Conservation (phyloP, 2,113 vertebrate genomes). For the Columba livia region DNA sequence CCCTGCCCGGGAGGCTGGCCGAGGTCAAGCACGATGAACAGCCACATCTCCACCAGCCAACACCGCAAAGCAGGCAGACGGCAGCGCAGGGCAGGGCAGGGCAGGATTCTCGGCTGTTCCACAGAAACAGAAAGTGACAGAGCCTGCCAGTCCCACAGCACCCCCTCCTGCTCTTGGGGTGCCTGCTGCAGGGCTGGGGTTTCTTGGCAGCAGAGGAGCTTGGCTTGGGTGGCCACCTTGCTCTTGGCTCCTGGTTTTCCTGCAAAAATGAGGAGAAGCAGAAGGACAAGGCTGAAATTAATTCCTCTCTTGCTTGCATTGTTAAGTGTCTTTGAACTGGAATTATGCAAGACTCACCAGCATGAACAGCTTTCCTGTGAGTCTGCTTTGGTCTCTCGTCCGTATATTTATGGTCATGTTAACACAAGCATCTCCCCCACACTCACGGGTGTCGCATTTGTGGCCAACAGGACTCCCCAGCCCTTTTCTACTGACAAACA, state of each 20-base stretch:
- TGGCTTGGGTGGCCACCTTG: not conserved
- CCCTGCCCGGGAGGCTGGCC: not conserved
- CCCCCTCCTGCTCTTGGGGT: not conserved
- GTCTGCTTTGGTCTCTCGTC: not conserved
- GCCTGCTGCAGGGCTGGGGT: not conserved
- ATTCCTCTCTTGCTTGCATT: not conserved
- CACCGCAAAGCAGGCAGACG: not conserved
- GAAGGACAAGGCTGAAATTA: not conserved
- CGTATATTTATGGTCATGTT: not conserved
- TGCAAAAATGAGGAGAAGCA: not conserved
- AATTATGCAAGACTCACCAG: not conserved
- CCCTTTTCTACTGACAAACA: not conserved
- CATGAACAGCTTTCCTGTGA: not conserved
- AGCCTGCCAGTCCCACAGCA: not conserved
- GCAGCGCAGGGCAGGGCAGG: not conserved
- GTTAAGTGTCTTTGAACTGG: not conserved
- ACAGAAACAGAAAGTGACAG: not conserved
- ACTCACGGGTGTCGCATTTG: fast-evolving
- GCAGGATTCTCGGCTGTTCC: not conserved
- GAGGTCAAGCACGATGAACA: not conserved
- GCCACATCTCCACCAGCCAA: not conserved
- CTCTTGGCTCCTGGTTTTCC: not conserved
- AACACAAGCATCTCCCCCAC: not conserved
- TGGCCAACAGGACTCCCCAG: not conserved
- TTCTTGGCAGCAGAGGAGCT: not conserved